These are phyloP conservation scores for Aix galericulata DNA, from an alignment of 2,113 vertebrate species.

Conservation along the genomic window DNA sequence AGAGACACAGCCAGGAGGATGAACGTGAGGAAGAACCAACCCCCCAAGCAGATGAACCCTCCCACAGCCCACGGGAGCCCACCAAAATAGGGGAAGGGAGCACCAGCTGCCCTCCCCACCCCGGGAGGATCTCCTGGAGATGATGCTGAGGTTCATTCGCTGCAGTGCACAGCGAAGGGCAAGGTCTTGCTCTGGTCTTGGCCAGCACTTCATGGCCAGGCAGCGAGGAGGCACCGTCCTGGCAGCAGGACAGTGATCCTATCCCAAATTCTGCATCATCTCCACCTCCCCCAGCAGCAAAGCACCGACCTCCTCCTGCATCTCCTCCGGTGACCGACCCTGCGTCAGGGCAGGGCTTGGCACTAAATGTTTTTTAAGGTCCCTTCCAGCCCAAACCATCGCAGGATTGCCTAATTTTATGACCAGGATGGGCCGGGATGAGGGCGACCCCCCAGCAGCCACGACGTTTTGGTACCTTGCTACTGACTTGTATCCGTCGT, in stretches of 20 bases:
- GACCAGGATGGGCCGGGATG: not conserved
- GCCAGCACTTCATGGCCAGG: fast-evolving
- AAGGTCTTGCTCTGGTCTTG: not conserved
- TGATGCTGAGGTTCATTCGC: not conserved
- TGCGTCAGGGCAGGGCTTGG: not conserved
- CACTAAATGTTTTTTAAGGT: not conserved
- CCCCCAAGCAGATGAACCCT: fast-evolving
- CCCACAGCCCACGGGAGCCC: fast-evolving
- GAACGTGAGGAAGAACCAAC: not conserved
- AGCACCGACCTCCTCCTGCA: not conserved
- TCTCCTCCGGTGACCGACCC: not conserved
- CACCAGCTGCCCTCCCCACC: not conserved
- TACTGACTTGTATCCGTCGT: constrained; percentile 69
- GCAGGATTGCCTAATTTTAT: not conserved
- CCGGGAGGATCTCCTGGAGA: not conserved
- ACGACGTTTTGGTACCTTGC: constrained; percentile 50
- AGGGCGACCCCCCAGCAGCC: not conserved
- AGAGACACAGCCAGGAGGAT: not conserved
- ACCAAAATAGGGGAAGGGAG: not conserved
- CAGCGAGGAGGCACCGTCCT: not conserved
- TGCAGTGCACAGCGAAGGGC: not conserved
- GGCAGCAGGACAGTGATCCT: not conserved
- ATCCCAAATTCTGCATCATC: not conserved
- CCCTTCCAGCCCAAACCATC: not conserved
- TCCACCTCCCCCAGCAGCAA: not conserved